Conservation (phyloP, 2,113 vertebrate species). For the Eupsittula cactorum region DNA sequence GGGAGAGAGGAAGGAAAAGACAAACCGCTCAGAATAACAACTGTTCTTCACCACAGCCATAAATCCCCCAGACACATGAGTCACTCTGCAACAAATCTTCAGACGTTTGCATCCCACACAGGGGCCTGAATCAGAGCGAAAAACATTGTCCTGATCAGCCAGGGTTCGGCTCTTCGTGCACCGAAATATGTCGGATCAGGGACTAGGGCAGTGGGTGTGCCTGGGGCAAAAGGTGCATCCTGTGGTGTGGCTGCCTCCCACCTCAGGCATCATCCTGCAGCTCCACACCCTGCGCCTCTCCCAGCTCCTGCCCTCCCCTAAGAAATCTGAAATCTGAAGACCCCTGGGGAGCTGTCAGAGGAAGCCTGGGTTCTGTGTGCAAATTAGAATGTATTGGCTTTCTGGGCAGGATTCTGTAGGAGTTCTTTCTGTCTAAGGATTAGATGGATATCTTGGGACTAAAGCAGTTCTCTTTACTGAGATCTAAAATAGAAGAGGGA, state of each 20-base stretch:
- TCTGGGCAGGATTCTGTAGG: not conserved
- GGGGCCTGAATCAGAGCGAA: conserved; percentile 3
- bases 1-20: too few species aligned
- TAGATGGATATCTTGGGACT: not conserved
- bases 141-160: not conserved
- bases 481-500: not conserved
- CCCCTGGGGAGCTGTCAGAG: not conserved
- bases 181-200: not conserved
- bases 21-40: not conserved
- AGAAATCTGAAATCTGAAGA: not conserved
- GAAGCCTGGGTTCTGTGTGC: not conserved
- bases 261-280: not conserved
- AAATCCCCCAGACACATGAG: conserved; percentile 37
- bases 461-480: not conserved
- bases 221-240: not conserved
- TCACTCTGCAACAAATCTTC: conserved; percentile 49
- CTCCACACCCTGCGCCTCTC: not conserved
- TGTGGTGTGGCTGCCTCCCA: not conserved
- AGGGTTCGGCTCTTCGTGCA: not conserved
- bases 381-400: not conserved
- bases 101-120: conserved; percentile 35
- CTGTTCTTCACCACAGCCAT: not conserved
- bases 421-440: not conserved
- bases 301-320: not conserved
- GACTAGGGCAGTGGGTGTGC: not conserved